Evolutionary conservation across 2,888 invertebrate genomes (phyloP).

Genomic region (Globia sparganii): DNA sequence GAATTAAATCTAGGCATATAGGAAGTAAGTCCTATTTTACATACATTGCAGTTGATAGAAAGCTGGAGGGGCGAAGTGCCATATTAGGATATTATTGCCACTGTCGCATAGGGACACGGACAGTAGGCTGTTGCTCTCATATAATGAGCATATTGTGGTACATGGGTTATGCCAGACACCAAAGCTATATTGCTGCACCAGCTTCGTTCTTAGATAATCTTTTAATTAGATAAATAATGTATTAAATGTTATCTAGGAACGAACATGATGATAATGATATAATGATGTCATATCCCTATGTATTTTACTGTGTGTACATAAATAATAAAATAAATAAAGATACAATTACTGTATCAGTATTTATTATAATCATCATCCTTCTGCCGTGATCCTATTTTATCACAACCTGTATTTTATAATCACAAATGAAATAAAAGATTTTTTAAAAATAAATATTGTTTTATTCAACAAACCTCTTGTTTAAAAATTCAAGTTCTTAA

Average conservation of each 20-base stretch:
- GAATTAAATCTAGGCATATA: constrained; percentile 13
- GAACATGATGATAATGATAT: no score
- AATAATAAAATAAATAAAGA: no score
- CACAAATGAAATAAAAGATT: neutral
- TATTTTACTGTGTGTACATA: no score
- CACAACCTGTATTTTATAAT: neutral
- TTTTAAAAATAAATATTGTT: no score
- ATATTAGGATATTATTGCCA: constrained; percentile 19
- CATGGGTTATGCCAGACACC: constrained; percentile 5
- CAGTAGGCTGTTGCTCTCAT: constrained; percentile 18
- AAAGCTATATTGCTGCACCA: neutral
- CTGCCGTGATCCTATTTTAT: neutral
- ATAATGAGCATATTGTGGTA: constrained; percentile 18
- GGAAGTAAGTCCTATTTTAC: constrained; percentile 9
- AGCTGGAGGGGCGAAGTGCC: constrained; percentile 8
- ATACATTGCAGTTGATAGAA: constrained; percentile 7
- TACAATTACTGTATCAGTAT: neutral
- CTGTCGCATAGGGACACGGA: constrained; percentile 12
- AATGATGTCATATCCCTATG: no score
- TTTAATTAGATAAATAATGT: neutral
- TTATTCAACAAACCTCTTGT: no score
- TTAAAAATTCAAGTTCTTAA: no score
- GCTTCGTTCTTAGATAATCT: neutral
- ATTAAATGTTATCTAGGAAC: neutral
- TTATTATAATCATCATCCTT: neutral